These are phyloP conservation scores for Ostrea denselamellosa DNA, from an alignment of 1,140 invertebrate species.

Conservation along the genomic window DNA sequence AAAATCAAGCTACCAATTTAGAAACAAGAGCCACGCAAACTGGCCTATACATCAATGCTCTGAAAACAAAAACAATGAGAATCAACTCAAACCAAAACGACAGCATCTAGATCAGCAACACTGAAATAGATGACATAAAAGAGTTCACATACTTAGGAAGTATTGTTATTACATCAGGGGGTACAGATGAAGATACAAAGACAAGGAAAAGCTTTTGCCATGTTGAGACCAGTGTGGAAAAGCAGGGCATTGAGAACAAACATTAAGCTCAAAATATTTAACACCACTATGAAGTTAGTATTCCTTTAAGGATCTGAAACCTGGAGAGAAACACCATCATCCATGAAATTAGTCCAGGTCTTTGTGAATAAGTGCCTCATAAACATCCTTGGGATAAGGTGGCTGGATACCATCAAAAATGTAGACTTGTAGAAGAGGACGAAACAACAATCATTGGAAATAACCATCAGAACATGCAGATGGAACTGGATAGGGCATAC, in stretches of 20 bases:
- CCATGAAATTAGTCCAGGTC: not conserved
- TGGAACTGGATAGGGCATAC: too few relatives aligned
- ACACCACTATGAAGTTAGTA: not conserved
- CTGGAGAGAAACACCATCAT: too few relatives aligned
- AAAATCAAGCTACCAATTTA: not conserved
- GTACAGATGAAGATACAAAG: too few relatives aligned
- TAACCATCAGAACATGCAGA: not conserved
- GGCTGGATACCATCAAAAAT: conserved; percentile 11
- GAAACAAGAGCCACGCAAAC: not conserved
- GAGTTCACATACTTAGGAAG: too few relatives aligned
- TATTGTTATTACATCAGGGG: too few relatives aligned
- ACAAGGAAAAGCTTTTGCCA: too few relatives aligned
- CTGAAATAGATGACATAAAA: too few relatives aligned
- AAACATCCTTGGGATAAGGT: conserved; percentile 41
- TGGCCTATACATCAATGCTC: not conserved
- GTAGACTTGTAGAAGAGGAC: conserved; percentile 33
- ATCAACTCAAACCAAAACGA: too few relatives aligned
- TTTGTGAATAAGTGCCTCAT: not conserved
- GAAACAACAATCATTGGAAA: conserved; percentile 29
- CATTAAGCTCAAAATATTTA: too few relatives aligned
- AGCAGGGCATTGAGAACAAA: not conserved
- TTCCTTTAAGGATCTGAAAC: not conserved
- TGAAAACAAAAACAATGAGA: not conserved
- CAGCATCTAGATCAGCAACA: too few relatives aligned
- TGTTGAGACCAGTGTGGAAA: not conserved